Evolutionary conservation across 53 echinoderm and acorn worm species (phyloP), one percentile per base, ranked within the genome.

Genomic region (Arbacia lixula): DNA sequence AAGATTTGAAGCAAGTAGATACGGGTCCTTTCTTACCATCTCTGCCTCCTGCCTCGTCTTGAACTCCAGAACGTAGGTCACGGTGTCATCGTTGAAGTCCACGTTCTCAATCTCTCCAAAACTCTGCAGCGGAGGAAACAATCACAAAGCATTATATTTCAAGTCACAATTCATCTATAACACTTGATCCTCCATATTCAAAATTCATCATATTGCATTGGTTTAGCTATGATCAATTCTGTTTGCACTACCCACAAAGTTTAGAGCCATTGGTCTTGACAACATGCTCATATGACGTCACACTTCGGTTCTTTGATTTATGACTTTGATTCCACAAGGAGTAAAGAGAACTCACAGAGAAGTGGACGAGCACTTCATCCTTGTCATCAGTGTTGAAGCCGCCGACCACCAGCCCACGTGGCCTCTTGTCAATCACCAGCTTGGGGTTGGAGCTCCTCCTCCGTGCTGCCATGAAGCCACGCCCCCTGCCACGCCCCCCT

Each of bases 311-410:
- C n/a, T n/a, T n/a, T n/a, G n/a, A n/a, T n/a, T n/a, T n/a, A n/a
- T n/a, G n/a, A n/a, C n/a, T n/a, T n/a, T n/a, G n/a, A n/a, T n/a
- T n/a, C n/a, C n/a, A n/a, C n/a, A n/a, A n/a, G n/a, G n/a, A n/a
- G n/a, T n/a, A n/a, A n/a, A n/a, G n/a, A n/a, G n/a, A n/a, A 96
- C 99, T 95, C 50, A 99, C 99, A 65, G 85, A 88, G 42, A 99
- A 92, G 53, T 95, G 92, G 4, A 87, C 87, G 36, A 95, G 85
- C 32, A 95, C 85, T 83, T 99, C 99, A 39, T 99, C 99, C 39
- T 95, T 94, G 34, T 99, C 95, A 24, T 88, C 89, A 5, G 74
- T 22, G 6, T 80, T 49, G 66, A 94, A 99, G 27, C 99, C 99
- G 26, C 90, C 83, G 30, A 99, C 87, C 19, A 64, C 75, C 4